Base-by-base conservation (phyloP, 2,113 vertebrate genomes). In the Malurus melanocephalus region DNA sequence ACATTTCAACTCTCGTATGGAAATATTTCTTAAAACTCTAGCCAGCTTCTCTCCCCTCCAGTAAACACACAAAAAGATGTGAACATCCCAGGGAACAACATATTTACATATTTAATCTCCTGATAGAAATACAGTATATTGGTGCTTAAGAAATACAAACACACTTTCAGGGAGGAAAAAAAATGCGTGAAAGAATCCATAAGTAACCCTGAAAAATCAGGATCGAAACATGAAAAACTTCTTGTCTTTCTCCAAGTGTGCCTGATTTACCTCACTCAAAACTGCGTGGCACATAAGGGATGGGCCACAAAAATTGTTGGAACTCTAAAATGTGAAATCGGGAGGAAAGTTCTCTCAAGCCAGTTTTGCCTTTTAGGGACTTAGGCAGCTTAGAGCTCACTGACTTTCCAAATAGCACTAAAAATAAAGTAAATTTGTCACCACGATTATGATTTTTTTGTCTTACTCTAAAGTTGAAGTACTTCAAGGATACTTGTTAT, bases 201-300 rank as follows among this genome's bases (percentile, higher is more conserved):
- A 38, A n/a, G 23, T 66, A 33, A 73, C 66, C 17, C 38, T 40
- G 52, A 60, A 80, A 66, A 59, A 57, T 51, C 15, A 51, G 12
- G 16, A 73, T 46, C 38, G 10, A 40, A 7, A 6, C 0, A 0
- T 45, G 28, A n/a, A 45, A 51, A 80, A 20, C 5, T 52, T 65
- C 27, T 26, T 24, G 8, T 9, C 9, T 38, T 28, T 62, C 18
- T 62, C 38, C 12, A 26, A 40, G 7, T 14, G 19, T 30, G n/a
- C 16, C 60, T 80, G 46, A 4, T 40, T 13, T 10, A 66, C 28
- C 28, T 53, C 7, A 40, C 28, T 60, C 53, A 45, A 14, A 66
- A 30, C 6, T 24, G 20, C 11, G 23, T 17, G 24, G 45, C 52
- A 17, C 27, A 9, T 8, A 12, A 80, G 16, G 38, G 45, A 26